Percentiles rank a stretch among this genome's conserved stretches.
These are phyloP conservation scores for Umimayanthus chanpuru DNA, from an alignment of 92 coral and sea anemone species.

Conservation along the genomic window DNA sequence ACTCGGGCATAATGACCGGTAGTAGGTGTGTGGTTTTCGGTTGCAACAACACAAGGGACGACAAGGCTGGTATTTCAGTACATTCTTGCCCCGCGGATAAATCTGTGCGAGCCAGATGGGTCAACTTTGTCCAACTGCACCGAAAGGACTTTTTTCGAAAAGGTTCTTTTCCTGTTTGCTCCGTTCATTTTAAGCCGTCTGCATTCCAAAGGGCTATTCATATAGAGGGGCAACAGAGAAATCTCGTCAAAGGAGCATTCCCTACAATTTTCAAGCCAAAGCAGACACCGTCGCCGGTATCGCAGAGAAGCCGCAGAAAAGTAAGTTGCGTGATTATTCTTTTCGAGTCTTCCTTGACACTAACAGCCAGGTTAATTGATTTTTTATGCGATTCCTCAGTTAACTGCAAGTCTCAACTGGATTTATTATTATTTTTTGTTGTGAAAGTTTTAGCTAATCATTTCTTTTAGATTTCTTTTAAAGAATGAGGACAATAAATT, in stretches of 20 bases:
- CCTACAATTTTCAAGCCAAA: neutral
- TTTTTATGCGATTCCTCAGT: neutral
- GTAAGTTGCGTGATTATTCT: neutral
- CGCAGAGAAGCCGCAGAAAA: neutral
- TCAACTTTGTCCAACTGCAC: too few species aligned
- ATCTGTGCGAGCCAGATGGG: neutral
- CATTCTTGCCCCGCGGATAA: neutral
- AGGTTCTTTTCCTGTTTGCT: neutral
- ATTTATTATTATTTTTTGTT: neutral
- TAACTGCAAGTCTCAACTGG: neutral
- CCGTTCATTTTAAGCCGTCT: neutral
- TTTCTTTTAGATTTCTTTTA: neutral
- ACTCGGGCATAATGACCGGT: neutral
- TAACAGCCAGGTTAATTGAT: neutral
- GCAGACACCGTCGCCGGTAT: neutral
- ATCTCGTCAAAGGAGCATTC: neutral
- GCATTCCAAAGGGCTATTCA: neutral
- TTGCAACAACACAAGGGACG: neutral
- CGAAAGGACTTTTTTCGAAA: neutral
- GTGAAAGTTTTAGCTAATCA: neutral
- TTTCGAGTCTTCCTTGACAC: neutral
- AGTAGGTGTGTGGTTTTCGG: neutral
- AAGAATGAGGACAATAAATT: neutral
- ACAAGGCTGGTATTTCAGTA: neutral
- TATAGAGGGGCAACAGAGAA: neutral